Percentiles rank a stretch among this genome's conserved stretches.
Conservation (phyloP, 2,797 vertebrate genomes). For the Pygocentrus nattereri region DNA sequence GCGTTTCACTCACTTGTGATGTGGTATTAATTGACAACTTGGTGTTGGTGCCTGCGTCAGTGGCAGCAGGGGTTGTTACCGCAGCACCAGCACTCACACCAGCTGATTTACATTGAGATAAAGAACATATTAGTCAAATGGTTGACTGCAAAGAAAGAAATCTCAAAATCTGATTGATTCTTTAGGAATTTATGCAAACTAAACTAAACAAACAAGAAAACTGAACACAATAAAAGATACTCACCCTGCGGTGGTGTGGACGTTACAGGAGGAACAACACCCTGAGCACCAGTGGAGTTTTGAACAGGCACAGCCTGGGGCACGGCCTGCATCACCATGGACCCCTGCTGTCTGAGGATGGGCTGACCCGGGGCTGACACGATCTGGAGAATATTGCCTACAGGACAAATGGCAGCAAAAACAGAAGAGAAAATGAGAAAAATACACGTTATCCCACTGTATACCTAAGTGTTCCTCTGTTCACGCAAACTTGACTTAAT, state of each 20-base stretch:
- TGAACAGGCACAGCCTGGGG: conserved; percentile 85
- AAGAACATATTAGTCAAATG: neutral
- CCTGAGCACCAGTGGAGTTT: conserved; percentile 81
- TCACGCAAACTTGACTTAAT: neutral
- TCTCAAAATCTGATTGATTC: too few relatives aligned
- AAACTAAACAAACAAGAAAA: too few relatives aligned
- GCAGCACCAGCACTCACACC: conserved; percentile 67
- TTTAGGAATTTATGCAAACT: too few relatives aligned
- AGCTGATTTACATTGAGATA: conserved; percentile 58
- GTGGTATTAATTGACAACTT: conserved; percentile 63
- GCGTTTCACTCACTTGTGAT: conserved; percentile 68
- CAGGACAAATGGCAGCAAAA: neutral
- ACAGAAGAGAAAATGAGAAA: neutral
- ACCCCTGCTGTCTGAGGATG: conserved; percentile 88
- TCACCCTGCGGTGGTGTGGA: conserved; percentile 85
- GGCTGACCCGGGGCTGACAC: conserved; percentile 94
- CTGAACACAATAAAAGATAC: neutral
- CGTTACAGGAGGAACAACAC: conserved; percentile 74
- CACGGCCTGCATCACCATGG: conserved; percentile 91
- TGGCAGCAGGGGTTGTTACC: conserved; percentile 48
- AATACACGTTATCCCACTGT: neutral
- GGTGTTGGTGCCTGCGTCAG: conserved; percentile 38
- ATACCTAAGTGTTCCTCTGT: neutral
- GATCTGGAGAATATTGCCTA: conserved; percentile 98
- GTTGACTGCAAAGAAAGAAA: too few relatives aligned